A percentile compares a stretch with the other conserved stretches of the same genome.
Evolutionary conservation across 1,140 invertebrate species (phyloP).

Genomic region (Littorina saxatilis): DNA sequence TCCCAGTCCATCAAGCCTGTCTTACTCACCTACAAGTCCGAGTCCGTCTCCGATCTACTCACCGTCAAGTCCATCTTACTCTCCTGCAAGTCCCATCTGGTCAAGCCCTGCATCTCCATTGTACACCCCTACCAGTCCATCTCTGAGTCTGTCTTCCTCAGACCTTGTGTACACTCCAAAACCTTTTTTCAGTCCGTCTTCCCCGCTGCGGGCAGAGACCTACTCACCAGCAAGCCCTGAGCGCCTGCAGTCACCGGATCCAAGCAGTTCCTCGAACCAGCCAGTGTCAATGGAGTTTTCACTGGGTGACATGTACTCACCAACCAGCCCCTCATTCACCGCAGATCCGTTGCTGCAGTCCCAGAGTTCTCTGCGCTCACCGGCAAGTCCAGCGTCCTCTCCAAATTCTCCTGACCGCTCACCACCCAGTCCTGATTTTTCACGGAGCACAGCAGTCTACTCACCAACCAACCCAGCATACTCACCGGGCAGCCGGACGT

Average conservation of each 20-base stretch:
- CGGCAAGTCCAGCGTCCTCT: conserved; percentile 70
- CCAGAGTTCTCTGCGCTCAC: conserved; percentile 83
- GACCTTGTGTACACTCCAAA: too few relatives aligned
- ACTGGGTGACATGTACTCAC: conserved; percentile 81
- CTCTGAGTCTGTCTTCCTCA: conserved; percentile 83
- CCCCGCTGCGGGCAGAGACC: too few relatives aligned
- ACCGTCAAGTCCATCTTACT: conserved; percentile 86
- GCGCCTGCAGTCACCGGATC: conserved; percentile 78
- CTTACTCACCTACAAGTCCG: too few relatives aligned
- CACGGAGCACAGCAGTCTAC: conserved; percentile 79
- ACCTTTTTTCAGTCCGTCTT: too few relatives aligned
- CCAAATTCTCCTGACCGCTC: conserved; percentile 67
- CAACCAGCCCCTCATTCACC: conserved; percentile 87
- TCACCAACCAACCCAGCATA: conserved; percentile 77
- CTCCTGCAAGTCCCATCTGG: conserved; percentile 76
- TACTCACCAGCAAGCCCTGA: conserved; percentile 64
- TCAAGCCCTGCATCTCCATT: not conserved
- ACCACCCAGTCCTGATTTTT: conserved; percentile 83
- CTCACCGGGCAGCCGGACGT: conserved; percentile 37
- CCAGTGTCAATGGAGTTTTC: conserved; percentile 57
- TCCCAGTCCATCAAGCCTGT: conserved; percentile 77
- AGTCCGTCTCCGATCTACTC: too few relatives aligned
- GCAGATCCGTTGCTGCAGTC: too few relatives aligned
- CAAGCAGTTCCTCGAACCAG: not conserved
- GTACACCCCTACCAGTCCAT: conserved; percentile 86